A percentile compares a stretch with the other conserved stretches of the same genome.
phyloP scores from a whole-genome alignment of 2,888 invertebrate genomes.

The Drosophila differens region DNA sequence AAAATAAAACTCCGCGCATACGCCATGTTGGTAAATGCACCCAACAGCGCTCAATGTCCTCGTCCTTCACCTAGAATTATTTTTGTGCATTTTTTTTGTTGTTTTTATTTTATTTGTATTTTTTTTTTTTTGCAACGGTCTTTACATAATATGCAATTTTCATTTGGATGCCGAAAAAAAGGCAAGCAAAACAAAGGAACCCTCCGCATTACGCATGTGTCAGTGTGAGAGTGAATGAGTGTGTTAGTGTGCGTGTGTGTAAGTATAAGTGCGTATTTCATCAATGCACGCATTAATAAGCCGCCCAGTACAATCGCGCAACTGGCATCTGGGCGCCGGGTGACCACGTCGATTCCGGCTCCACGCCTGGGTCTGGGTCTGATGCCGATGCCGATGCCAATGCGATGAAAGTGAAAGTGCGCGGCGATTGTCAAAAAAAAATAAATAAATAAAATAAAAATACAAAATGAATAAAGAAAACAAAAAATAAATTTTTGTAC shows the following conservation, averaged over 20 bases:
- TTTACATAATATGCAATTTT: constrained; percentile 83
- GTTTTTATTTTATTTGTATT: constrained; percentile 39
- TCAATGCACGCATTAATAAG: constrained; percentile 83
- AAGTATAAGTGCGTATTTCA: constrained; percentile 73
- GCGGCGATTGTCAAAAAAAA: constrained; percentile 41
- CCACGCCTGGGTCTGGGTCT: constrained; percentile 1
- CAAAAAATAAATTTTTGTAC: constrained; percentile 22
- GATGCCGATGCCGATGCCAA: constrained; percentile 12
- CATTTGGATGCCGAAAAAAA: constrained; percentile 70
- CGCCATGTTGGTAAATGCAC: constrained; percentile 50
- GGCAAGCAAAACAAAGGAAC: constrained; percentile 48
- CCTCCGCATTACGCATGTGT: constrained; percentile 74
- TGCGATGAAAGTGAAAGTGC: constrained; percentile 66
- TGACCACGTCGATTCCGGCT: constrained; percentile 40
- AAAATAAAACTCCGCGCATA: constrained; percentile 49
- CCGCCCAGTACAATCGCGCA: constrained; percentile 49
- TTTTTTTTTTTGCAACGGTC: constrained; percentile 44
- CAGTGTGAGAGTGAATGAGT: constrained; percentile 36
- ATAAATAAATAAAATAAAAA: constrained; percentile 34
- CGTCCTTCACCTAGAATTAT: constrained; percentile 84
- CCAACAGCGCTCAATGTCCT: constrained; percentile 57
- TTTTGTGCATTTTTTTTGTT: constrained; percentile 69
- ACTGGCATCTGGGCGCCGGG: constrained; percentile 57
- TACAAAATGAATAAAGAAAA: constrained; percentile 21
- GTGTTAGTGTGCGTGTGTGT: constrained; percentile 22